These are phyloP conservation scores for Lutraria lutraria DNA, from an alignment of 2,888 invertebrate species.

Conservation along the genomic window DNA sequence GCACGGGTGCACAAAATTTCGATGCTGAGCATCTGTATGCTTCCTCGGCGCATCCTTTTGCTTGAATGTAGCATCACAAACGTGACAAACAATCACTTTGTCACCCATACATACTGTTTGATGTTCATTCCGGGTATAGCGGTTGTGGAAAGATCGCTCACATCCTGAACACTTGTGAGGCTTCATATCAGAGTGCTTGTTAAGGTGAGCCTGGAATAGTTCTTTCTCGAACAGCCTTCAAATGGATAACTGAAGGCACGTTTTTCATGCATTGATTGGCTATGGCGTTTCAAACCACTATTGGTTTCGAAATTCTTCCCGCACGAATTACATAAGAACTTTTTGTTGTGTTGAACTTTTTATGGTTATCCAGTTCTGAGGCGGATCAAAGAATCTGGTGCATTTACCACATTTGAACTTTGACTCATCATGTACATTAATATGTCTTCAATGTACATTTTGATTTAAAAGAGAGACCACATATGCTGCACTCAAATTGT, in stretches of 20 bases:
- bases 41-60: neutral
- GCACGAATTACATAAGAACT: neutral
- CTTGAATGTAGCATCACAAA: neutral
- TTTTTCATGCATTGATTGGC: neutral
- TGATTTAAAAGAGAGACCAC: no score
- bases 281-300: neutral
- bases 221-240: neutral
- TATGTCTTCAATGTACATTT: no score
- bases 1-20: neutral
- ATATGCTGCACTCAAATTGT: no score
- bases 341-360: neutral
- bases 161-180: neutral
- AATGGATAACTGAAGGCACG: neutral
- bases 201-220: neutral
- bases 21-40: conserved; percentile 1
- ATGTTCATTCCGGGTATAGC: neutral
- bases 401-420: no score
- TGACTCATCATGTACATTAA: no score
- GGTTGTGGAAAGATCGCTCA: neutral
- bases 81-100: neutral
- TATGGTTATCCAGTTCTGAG: neutral
- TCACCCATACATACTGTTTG: neutral
- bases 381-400: neutral
- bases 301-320: no score
- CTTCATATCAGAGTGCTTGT: neutral